Conservation (phyloP, 2,888 invertebrate species). For the Xestia sexstrigata region DNA sequence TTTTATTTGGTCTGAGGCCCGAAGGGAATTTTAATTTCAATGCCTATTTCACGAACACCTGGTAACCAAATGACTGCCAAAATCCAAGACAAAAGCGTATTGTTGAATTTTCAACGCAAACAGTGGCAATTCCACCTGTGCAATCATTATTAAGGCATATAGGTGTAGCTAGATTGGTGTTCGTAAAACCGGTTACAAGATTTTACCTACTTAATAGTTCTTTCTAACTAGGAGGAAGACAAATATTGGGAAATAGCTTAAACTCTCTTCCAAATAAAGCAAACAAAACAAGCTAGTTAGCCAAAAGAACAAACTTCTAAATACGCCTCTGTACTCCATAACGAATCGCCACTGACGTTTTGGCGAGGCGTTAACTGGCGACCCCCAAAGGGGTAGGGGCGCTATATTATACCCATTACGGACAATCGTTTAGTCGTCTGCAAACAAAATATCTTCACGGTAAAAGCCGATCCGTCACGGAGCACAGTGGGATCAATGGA, state of each 20-base stretch:
- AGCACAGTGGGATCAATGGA: slow-evolving; percentile 43
- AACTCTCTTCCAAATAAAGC: background rate
- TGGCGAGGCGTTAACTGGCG: slow-evolving; percentile 84
- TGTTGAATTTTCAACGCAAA: background rate
- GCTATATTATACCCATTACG: slow-evolving; percentile 81
- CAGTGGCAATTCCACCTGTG: background rate
- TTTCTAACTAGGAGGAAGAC: background rate
- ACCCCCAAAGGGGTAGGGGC: slow-evolving; percentile 77
- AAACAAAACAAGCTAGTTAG: background rate
- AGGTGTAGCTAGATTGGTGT: background rate
- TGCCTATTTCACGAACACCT: background rate
- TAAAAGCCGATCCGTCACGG: slow-evolving; percentile 80
- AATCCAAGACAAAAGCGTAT: background rate
- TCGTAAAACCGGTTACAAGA: too few species aligned
- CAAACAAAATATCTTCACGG: slow-evolving; percentile 80
- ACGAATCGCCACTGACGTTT: slow-evolving; percentile 84
- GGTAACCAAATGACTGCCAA: background rate
- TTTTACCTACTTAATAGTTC: too few species aligned
- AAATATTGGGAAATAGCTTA: background rate
- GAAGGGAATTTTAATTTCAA: background rate
- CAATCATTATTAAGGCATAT: background rate
- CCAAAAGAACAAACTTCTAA: background rate
- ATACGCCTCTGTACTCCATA: slow-evolving; percentile 76
- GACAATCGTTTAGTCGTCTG: slow-evolving; percentile 81
- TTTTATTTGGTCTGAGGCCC: too few species aligned